Evolutionary conservation across 2,888 invertebrate species (phyloP), one percentile per base, ranked within the genome.

Genomic region (Ctena decussata): DNA sequence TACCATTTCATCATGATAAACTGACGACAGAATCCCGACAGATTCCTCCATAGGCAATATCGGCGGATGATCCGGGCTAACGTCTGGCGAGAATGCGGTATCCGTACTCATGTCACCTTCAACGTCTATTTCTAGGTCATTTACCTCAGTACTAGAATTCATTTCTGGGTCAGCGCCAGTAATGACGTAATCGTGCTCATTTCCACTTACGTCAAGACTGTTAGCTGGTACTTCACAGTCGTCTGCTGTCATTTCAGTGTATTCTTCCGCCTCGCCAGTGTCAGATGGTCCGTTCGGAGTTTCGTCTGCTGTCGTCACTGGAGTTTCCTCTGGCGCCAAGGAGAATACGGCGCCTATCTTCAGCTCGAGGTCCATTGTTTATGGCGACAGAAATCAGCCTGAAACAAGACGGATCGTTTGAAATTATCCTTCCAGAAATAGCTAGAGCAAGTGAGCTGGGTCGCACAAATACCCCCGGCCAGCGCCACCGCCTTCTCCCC

Each of bases 331-430:
- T 21, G 49, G 37, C 12, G 81, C 81, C 69, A 86, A 41, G 0
- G 86, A 86, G 44, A 86, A 86, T 1, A 86, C 86, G n/a, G 86
- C 78, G 0, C 79, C 81, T 35, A 86, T 86, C 32, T 81, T 83
- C 11, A 81, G 39, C 65, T 84, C 83, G 65, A 71, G 39, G 37
- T 72, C 83, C 65, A 71, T 53, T 39, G 46, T 57, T 65, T 5
- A 5, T 27, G 24, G 5, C n/a, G 6, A 27, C 6, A 41, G 15
- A 41, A 41, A 41, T 11, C 8, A 41, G 41, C 15, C 8, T 11
- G 57, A 57, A n/a, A n/a, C n/a, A n/a, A n/a, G n/a, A n/a, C n/a
- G n/a, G n/a, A n/a, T n/a, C n/a, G n/a, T n/a, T n/a, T n/a, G n/a
- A n/a, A n/a, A n/a, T n/a, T n/a, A n/a, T n/a, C n/a, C n/a, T n/a